Evolutionary conservation across 2,888 invertebrate genomes (phyloP), one percentile per base, ranked within the genome.

Genomic region (Drosophila siamana): DNA sequence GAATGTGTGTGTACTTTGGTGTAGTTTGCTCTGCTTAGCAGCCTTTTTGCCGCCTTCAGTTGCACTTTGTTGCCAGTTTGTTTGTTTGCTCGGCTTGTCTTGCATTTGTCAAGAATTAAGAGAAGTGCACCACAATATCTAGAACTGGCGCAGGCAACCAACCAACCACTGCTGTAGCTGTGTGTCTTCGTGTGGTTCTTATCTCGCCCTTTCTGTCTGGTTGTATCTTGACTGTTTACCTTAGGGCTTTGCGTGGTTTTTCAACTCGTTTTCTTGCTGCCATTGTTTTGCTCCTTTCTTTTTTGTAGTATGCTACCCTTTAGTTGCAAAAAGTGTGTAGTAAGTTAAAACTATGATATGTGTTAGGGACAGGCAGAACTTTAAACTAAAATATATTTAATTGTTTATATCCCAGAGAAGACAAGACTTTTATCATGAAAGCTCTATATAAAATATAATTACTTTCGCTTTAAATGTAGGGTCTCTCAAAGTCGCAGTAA

Each of bases 31-130:
- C 30, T 56, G 66, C 55, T 79, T 52, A 75, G 61, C 64, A 70
- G 66, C 71, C 65, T 79, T 61, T 44, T 72, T 74, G 55, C 56
- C 57, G 50, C 55, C 67, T 56, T 75, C 43, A 63, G 67, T 41
- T 68, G 67, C 60, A 55, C 57, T 64, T 28, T 70, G 80, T 48
- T 62, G 61, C 22, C 59, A 38, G 67, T 60, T 61, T 64, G 16
- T 56, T 48, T 66, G 65, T 52, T 60, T 52, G 54, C 43, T 52
- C 47, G 63, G 38, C 70, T 72, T 80, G 84, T 74, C 86, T 80
- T 78, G 74, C 82, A 74, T 76, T 76, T 87, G 85, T 79, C 88
- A 71, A 74, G 86, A 87, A 89, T 87, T 88, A 87, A 88, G 86
- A 85, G 77, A 85, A 85, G 73, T 87, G 85, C 84, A 80, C 44